Base-by-base conservation (phyloP, 2,888 invertebrate genomes). In the Tribolium freemani region DNA sequence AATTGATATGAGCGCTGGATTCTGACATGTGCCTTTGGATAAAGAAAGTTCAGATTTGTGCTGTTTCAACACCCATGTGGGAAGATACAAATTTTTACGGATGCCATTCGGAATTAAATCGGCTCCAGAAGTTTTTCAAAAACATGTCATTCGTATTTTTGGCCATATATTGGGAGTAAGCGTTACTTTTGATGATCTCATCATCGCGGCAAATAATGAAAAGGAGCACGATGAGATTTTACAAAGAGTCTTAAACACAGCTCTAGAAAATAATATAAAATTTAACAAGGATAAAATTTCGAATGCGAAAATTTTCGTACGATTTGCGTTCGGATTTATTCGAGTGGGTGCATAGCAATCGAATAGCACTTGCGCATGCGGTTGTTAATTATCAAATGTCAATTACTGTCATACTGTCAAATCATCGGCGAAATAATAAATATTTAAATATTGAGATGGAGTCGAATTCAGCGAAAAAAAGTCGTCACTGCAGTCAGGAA, bases 101-200 rank as follows among this genome's bases (percentile, higher is more conserved):
- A 53, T 53, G 31, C 60, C 60, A 16, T 58, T 58, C 46, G 50
- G 58, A n/a, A 44, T 57, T 10, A 54, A 56, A 46, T 56, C 46
- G 10, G 57, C 56, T 13, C 57, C 45, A 20, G 58, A 48, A 30
- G 46, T 68, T 45, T 84, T 84, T 74, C 82, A 84, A 68, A 78
- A 76, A 53, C 72, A 76, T 21, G 81, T 82, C 82, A 11, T 78
- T 76, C 44, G 83, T 75, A 13, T 81, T 79, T 82, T 83, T 84
- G 46, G 83, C 78, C 20, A 82, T 76, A 77, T 80, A 73, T 30
- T 53, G 51, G 58, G 83, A 71, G 77, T 85, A 54, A 8, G 11
- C 8, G 5, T 79, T 48, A 81, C 84, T 74, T 75, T 83, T 74
- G 77, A 86, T 77, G 74, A 83, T 77, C 71, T 84, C 69, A 38